phyloP scores from a whole-genome alignment of 2,888 invertebrate genomes.

The Parnassius smintheus region DNA sequence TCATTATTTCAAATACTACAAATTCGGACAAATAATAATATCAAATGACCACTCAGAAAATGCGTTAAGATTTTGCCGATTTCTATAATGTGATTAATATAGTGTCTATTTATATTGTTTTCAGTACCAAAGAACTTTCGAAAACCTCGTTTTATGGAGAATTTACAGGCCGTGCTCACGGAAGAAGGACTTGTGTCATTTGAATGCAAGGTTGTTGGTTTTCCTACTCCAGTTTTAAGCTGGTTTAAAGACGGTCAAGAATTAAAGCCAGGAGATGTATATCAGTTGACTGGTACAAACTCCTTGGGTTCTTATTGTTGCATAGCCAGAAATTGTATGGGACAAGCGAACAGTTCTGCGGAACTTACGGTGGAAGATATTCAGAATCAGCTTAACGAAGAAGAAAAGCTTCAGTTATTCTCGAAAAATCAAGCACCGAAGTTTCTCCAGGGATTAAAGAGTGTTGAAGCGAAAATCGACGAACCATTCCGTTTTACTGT shows the following conservation, averaged over 20 bases:
- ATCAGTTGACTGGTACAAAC: conserved; percentile 94
- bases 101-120: conserved; percentile 35
- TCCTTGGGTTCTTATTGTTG: conserved; percentile 94
- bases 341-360: conserved; percentile 91
- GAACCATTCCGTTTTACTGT: conserved; percentile 90
- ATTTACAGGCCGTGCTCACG: conserved; percentile 92
- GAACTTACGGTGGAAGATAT: conserved; percentile 95
- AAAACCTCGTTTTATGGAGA: conserved; percentile 94
- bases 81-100: too few relatives aligned
- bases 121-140: conserved; percentile 95
- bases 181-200: conserved; percentile 96
- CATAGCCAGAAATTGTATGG: conserved; percentile 95
- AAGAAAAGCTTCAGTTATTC: conserved; percentile 88
- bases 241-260: conserved; percentile 97
- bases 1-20: too few relatives aligned
- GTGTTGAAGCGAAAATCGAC: conserved; percentile 90
- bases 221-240: conserved; percentile 91
- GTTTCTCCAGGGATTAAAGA: conserved; percentile 90
- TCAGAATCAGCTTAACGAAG: conserved; percentile 92
- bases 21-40: too few relatives aligned
- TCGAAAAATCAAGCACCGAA: conserved; percentile 91
- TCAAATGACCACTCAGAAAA: too few relatives aligned
- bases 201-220: conserved; percentile 96
- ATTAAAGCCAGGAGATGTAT: conserved; percentile 94
- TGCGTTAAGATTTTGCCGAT: too few relatives aligned